Base-by-base conservation (phyloP, 1,140 invertebrate species). In the Sminthurinus signatus region DNA sequence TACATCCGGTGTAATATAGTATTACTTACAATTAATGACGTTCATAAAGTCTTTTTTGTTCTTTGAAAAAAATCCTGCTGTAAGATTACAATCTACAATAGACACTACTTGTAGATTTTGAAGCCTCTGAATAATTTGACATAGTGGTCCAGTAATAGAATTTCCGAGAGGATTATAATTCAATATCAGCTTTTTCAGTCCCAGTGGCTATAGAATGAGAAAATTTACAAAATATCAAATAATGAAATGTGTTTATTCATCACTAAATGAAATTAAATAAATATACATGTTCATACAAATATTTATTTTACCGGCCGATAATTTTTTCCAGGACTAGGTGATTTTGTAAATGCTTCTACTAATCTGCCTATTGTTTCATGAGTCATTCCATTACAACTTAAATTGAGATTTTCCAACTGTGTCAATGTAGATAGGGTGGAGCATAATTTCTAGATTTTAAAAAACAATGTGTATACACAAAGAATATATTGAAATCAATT, bases 301-400 rank as follows among this genome's bases (percentile, higher is more conserved):
- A 52, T 15, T 17, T 15, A 25, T 10, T 17, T 25, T 10, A 59
- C 56, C 32, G 56, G 56, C 27, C 25, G 43, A 36, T 8, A 36
- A 15, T 5, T 8, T 36, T 36, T 5, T 36, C 32, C 32, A 8
- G 32, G 32, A 36, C 5, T 36, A 15, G 46, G 14, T 23, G 29
- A 5, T 50, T 55, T 28, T 12, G 0, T 32, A 36, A 67, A 64
- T 17, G 17, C 62, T 36, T 69, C 51, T 15, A n/a, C 36, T 29
- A 72, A 56, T 3, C 48, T 15, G 14, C 46, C 19, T 8, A 72
- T 39, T 2, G 64, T 66, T 14, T 29, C 17, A 43, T 25, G 8
- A 1, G 64, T 67, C 5, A 72, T 62, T 44, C 67, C 70, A 56
- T 72, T 72, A 17, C 29, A 64, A 39, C 64, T 64, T 2, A 72